These are phyloP conservation scores for Megalops atlanticus DNA, from an alignment of 2,113 vertebrate genomes.

Conservation along the genomic window DNA sequence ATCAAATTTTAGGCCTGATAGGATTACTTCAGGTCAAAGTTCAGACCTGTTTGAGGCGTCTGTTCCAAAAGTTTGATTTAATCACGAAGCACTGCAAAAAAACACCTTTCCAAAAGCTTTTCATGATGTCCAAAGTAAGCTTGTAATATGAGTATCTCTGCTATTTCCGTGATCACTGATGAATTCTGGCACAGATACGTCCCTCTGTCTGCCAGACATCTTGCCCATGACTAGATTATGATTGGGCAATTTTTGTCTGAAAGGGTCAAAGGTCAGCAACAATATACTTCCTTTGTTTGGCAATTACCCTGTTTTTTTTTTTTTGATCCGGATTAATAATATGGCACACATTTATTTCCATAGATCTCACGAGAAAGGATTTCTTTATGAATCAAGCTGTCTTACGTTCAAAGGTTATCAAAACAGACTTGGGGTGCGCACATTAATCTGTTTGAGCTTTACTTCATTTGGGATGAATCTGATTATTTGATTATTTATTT, in stretches of 20 bases:
- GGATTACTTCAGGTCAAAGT: neutral
- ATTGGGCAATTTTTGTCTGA: neutral
- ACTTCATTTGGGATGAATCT: neutral
- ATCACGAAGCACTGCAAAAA: neutral
- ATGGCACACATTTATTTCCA: neutral
- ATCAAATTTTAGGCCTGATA: neutral
- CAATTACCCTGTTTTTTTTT: too few species aligned
- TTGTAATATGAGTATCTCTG: neutral
- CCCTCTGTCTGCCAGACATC: neutral
- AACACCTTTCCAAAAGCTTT: neutral
- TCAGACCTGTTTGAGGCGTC: neutral
- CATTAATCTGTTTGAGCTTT: neutral
- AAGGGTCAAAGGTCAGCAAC: neutral
- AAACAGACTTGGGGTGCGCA: neutral
- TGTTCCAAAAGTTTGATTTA: neutral
- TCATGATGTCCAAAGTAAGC: neutral
- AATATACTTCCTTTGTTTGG: neutral
- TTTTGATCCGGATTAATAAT: neutral
- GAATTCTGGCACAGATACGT: neutral
- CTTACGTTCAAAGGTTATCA: neutral
- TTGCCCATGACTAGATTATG: neutral
- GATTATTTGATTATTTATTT: too few species aligned
- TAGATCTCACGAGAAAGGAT: neutral
- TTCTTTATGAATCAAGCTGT: neutral
- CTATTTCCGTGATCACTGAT: neutral